phyloP scores from a whole-genome alignment of 2,797 vertebrate species.

The Liparis tanakae region DNA sequence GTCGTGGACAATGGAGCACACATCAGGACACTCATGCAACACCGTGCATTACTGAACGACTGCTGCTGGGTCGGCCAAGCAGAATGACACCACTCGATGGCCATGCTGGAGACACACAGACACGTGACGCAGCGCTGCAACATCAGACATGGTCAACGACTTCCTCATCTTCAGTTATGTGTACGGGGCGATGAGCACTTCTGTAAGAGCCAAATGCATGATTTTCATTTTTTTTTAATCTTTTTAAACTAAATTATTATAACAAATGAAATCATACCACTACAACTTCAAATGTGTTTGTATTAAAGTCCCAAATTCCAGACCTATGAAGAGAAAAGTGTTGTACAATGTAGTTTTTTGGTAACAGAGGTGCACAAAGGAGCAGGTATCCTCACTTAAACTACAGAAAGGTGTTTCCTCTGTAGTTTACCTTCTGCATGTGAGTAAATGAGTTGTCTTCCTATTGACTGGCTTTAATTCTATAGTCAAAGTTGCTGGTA shows the following conservation, averaged over 20 bases:
- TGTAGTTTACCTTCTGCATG: not conserved
- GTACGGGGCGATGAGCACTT: not conserved
- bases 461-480: not conserved
- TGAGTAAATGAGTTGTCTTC: not conserved
- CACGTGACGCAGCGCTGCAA: constrained; percentile 5
- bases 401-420: not conserved
- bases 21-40: constrained; percentile 74
- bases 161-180: not conserved
- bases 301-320: not conserved
- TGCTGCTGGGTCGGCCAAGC: constrained; percentile 75
- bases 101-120: constrained; percentile 76
- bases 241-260: too few species aligned
- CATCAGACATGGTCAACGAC: constrained; percentile 1
- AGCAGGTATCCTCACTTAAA: not conserved
- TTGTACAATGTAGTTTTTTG: not conserved
- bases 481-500: not conserved
- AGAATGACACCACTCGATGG: constrained; percentile 65
- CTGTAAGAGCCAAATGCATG: too few species aligned
- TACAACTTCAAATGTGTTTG: not conserved
- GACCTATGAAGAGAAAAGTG: not conserved
- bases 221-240: too few species aligned
- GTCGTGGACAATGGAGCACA: constrained; percentile 66
- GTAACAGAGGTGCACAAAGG: not conserved
- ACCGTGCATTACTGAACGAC: constrained; percentile 59
- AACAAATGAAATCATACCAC: too few species aligned